Base-by-base conservation (phyloP, 2,113 vertebrate genomes). In the Eulemur macaco region DNA sequence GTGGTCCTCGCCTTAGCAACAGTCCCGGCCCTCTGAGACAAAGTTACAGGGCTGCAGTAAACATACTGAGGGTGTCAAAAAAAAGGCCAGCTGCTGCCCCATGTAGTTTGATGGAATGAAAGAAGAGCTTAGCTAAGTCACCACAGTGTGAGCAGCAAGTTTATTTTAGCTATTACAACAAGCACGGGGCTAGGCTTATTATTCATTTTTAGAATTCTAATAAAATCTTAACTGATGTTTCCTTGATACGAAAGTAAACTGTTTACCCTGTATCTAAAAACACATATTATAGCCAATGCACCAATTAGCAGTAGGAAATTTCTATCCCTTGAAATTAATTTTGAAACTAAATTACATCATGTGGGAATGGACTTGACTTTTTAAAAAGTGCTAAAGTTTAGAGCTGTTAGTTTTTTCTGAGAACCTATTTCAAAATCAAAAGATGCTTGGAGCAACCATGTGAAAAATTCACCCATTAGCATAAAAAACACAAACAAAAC, bases 251-350 rank as follows among this genome's bases (percentile, higher is more conserved):
- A 63, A 97, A 96, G 95, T 96, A 97, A 98, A 96, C 90, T 98
- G 97, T 98, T 98, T 98, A 96, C 95, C 87, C 97, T 23, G 60
- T 98, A 97, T 96, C 98, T 97, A 98, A 98, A 98, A 97, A 97
- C 98, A 97, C 10, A 7, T 34, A 34, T 45, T 27, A 89, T 13
- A 74, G 18, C 47, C 69, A 58, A 69, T 63, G 3, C 27, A 14
- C 93, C 97, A 97, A 77, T 97, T 97, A 98, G 86, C 64, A 66
- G 31, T 0, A 2, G 0, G 21, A 87, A 42, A 81, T 98, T 98
- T 97, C 94, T 56, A 76, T 81, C 98, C 89, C 80, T 98, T 96
- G 96, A 98, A 98, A 85, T 91, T 85, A 96, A 96, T 87, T 86
- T 91, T 14, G 89, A 97, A 97, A 5, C 34, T 7, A 37, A 81